Percentiles rank a stretch among this genome's conserved stretches.
These are phyloP conservation scores for Cheiracanthium punctorium DNA, from an alignment of 2,888 invertebrate genomes.

Conservation along the genomic window DNA sequence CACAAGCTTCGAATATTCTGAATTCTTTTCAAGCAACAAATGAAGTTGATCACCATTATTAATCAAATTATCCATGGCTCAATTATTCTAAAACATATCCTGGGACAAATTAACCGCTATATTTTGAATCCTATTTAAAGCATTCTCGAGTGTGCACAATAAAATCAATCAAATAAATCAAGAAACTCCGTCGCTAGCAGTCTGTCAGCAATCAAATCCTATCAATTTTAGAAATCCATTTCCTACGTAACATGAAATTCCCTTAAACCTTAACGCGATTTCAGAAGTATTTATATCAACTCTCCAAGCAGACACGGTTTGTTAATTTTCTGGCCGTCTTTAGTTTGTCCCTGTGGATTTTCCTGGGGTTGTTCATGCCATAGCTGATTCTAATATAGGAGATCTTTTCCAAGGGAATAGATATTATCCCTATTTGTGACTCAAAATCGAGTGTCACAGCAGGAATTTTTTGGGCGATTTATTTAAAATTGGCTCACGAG, in stretches of 20 bases:
- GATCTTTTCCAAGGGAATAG: not conserved
- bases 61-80: too few species aligned
- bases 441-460: not conserved
- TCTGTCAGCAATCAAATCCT: slow-evolving; percentile 1
- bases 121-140: not conserved
- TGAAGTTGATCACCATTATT: too few species aligned
- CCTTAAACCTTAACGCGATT: slow-evolving; percentile 13
- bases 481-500: slow-evolving; percentile 3
- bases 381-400: not conserved
- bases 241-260: not conserved
- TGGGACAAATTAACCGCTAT: too few species aligned
- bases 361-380: not conserved
- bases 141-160: not conserved
- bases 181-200: not conserved
- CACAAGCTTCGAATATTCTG: too few species aligned
- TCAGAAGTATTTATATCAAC: slow-evolving; percentile 12
- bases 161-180: not conserved
- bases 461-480: not conserved
- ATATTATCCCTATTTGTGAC: not conserved
- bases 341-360: not conserved
- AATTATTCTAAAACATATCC: too few species aligned
- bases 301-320: slow-evolving; percentile 8
- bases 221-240: slow-evolving; percentile 6
- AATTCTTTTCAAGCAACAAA: too few species aligned
- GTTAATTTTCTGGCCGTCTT: slow-evolving; percentile 8